Evolutionary conservation across 2,797 vertebrate species (phyloP), one percentile per base, ranked within the genome.

Genomic region (Acanthopagrus latus): DNA sequence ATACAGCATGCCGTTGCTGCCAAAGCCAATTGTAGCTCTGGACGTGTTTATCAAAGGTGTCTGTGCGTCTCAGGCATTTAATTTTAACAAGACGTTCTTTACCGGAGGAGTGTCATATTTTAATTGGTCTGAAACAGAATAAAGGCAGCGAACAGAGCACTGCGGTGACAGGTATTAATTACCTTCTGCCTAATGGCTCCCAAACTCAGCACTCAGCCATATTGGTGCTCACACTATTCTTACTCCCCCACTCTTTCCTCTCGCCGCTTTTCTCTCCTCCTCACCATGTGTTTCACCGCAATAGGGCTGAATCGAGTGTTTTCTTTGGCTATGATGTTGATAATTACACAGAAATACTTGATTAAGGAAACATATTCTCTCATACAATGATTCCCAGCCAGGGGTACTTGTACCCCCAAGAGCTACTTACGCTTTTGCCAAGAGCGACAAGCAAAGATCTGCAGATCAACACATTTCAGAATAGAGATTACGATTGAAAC

Each of bases 111-210:
- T 93, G 93, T 93, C 93, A 93, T 84, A 83, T 94, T 94, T 92
- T 94, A 94, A 94, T 93, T 93, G 92, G 89, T 80, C 89, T 86
- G 88, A 91, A 91, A 90, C 76, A 70, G 88, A 91, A 90, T 85
- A 89, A 91, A 89, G 89, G 89, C 89, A 73, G 85, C 25, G 75
- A 90, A 78, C 80, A 72, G 86, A 85, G 87, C 83, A 64, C 76
- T 75, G 82, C 82, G 33, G 84, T 91, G 92, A 92, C 92, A 87
- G 92, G 89, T 91, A 93, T 94, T 93, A 93, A 94, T 94, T 93
- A 93, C 90, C 89, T 92, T 89, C 87, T 85, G 89, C 86, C 82
- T 92, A 92, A 94, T 93, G 89, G 88, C 89, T 89, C 91, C 89
- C 81, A 88, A 90, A 88, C 85, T 89, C 90, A 70, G 83, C 82